phyloP scores from a whole-genome alignment of 2,113 vertebrate species.

The Eulemur rufifrons region DNA sequence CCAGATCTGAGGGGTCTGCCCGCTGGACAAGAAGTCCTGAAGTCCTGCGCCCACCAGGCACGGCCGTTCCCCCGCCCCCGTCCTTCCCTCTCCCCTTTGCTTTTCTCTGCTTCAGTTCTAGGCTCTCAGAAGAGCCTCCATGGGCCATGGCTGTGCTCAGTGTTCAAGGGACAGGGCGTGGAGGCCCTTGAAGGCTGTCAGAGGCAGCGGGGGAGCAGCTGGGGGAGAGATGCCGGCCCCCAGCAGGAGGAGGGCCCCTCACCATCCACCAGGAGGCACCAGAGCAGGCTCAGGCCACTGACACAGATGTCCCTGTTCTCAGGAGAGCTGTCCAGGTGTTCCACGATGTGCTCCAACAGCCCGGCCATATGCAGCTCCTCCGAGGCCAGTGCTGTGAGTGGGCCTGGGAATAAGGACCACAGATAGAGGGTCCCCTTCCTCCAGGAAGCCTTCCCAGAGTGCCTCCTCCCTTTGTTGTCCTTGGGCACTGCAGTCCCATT shows the following conservation, averaged over 20 bases:
- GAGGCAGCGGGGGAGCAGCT: too few species aligned
- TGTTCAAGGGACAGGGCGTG: rapidly evolving
- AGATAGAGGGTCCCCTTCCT: rapidly evolving
- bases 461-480: rapidly evolving
- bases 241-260: not conserved
- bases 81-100: not conserved
- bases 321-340: slow-evolving; percentile 63
- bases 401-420: not conserved
- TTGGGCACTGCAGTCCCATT: rapidly evolving
- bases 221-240: not conserved
- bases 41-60: rapidly evolving
- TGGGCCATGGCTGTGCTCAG: not conserved
- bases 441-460: not conserved
- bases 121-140: not conserved
- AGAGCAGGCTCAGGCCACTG: slow-evolving; percentile 80
- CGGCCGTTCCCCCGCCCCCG: rapidly evolving
- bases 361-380: slow-evolving; percentile 71
- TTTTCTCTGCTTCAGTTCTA: too few species aligned
- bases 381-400: not conserved
- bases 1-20: not conserved
- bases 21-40: rapidly evolving
- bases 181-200: not conserved
- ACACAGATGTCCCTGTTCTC: slow-evolving; percentile 75
- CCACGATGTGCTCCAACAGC: slow-evolving; percentile 77
- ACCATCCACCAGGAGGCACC: slow-evolving; percentile 84